These are phyloP conservation scores for Polietes domitor DNA, from an alignment of 2,888 invertebrate genomes.

Conservation along the genomic window DNA sequence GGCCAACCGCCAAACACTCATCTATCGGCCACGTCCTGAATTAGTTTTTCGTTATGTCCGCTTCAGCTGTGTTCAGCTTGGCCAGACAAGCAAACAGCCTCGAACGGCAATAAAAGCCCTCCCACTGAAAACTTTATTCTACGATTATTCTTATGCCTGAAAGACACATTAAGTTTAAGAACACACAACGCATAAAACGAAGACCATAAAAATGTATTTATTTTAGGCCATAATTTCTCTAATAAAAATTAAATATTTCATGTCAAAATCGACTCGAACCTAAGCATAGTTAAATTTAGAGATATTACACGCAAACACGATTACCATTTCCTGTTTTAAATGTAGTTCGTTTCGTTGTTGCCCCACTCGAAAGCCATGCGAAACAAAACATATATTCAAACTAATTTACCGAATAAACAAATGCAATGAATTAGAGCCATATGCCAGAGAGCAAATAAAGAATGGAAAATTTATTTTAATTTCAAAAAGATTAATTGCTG, in stretches of 20 bases:
- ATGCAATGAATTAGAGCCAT: not conserved
- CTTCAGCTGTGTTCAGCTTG: too few species aligned
- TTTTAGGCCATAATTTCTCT: too few species aligned
- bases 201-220: slow-evolving; percentile 21
- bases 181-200: not conserved
- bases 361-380: too few species aligned
- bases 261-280: not conserved
- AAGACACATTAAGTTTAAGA: slow-evolving; percentile 20
- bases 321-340: not conserved
- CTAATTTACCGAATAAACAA: not conserved
- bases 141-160: slow-evolving; percentile 2
- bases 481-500: slow-evolving; percentile 64
- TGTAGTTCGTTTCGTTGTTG: slow-evolving; percentile 20
- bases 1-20: too few species aligned
- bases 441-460: not conserved
- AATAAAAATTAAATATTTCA: too few species aligned
- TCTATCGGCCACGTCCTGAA: too few species aligned
- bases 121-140: not conserved
- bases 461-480: slow-evolving; percentile 38
- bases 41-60: too few species aligned
- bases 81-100: too few species aligned
- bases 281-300: not conserved
- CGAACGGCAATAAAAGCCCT: slow-evolving; percentile 1
- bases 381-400: not conserved
- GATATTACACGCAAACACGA: not conserved